Conservation (phyloP, 1,140 invertebrate genomes). For the Palaemon carinicauda region DNA sequence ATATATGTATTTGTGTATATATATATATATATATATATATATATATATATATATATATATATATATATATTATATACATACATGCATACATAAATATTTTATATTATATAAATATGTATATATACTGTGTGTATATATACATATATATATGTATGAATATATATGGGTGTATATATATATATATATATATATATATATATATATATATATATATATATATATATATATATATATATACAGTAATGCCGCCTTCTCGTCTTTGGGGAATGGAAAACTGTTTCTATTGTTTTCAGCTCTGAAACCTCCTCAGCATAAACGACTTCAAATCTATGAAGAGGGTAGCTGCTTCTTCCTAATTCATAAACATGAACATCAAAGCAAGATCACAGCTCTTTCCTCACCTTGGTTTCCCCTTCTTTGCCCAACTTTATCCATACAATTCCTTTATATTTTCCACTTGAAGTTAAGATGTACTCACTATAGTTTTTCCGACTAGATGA, state of each 20-base stretch:
- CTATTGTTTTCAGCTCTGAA: neutral
- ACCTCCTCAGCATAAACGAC: too few species aligned
- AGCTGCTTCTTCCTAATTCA: too few species aligned
- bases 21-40: constrained; percentile 29
- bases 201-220: too few species aligned
- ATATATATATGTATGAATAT: neutral
- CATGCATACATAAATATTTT: neutral
- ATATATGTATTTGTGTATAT: constrained; percentile 5
- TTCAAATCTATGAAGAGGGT: too few species aligned
- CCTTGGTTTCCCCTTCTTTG: neutral
- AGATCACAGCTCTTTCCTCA: too few species aligned
- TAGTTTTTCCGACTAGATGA: too few species aligned
- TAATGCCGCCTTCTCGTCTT: too few species aligned
- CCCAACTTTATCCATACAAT: neutral
- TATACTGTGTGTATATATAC: constrained; percentile 5
- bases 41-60: constrained; percentile 17
- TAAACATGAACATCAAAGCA: too few species aligned
- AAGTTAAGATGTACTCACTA: too few species aligned
- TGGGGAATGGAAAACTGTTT: too few species aligned
- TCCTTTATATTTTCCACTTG: too few species aligned
- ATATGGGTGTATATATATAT: constrained; percentile 11
- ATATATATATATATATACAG: neutral
- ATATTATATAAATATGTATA: neutral
- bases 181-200: constrained; percentile 14
- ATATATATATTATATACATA: constrained; percentile 9